A percentile compares a stretch with the other conserved stretches of the same genome.
Conservation (phyloP, 2,113 vertebrate species). For the Ctenomys sociabilis region DNA sequence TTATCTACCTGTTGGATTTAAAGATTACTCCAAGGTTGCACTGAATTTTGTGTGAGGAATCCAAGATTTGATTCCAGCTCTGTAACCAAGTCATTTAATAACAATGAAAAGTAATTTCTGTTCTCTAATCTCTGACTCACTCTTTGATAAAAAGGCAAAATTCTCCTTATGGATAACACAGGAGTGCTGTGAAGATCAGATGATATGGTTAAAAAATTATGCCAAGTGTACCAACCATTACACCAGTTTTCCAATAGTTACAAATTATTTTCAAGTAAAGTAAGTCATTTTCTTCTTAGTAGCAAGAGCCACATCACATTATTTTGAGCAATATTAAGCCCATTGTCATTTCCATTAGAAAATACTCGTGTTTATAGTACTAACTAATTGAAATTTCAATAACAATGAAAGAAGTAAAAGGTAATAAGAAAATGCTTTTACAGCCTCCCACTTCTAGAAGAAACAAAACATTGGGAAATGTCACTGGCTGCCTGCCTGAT, state of each 20-base stretch:
- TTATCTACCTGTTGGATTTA: background rate
- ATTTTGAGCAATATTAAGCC: conserved; percentile 72
- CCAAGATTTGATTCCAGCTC: background rate
- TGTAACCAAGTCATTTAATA: background rate
- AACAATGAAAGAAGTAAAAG: conserved; percentile 28
- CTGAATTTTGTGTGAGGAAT: background rate
- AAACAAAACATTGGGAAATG: conserved; percentile 79
- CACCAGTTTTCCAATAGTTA: conserved; percentile 56
- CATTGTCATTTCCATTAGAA: conserved; percentile 70
- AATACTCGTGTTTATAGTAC: conserved; percentile 79
- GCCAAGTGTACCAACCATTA: background rate
- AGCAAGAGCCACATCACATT: conserved; percentile 71
- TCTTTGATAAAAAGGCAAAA: background rate
- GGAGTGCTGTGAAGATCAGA: background rate
- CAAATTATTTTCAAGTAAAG: conserved; percentile 81
- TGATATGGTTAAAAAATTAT: background rate
- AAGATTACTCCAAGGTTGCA: background rate
- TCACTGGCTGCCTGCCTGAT: conserved; percentile 56
- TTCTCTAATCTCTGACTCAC: background rate
- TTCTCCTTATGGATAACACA: background rate
- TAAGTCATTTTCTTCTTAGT: conserved; percentile 68
- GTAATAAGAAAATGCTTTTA: conserved; percentile 80
- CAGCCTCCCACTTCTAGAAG: background rate
- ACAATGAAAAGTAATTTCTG: background rate
- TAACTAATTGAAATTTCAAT: conserved; percentile 65